Evolutionary conservation across 2,113 vertebrate genomes (phyloP), one percentile per base, ranked within the genome.

Genomic region (Paradisaea rubra): DNA sequence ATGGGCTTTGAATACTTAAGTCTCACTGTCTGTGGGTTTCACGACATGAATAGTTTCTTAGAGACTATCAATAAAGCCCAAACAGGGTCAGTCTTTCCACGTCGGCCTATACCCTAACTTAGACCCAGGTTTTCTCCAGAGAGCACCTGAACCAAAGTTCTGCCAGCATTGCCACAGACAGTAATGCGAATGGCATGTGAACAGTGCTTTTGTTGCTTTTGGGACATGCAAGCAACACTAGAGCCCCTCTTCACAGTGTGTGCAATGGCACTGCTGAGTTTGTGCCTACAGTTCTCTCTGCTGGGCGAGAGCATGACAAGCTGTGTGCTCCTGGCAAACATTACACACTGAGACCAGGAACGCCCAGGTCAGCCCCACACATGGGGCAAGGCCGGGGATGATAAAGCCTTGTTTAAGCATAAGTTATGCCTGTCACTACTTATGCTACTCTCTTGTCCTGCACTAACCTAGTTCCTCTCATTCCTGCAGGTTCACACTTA

Each of bases 121-220:
- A 59, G 42, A 66, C 11, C 16, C 24, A 69, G 71, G 50, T 19
- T 66, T 61, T 78, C 69, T 68, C 13, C 47, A 63, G 47, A 71
- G 44, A 60, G 11, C 3, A 1, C 30, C 14, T 42, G 35, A 70
- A 24, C 45, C 21, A 42, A 59, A 23, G 35, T 63, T 59, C 60
- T 92, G 68, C 39, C 3, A 6, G 35, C 35, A 39, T 22, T 76
- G 35, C 17, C 42, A 35, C 54, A 50, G 64, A 6, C 47, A 42
- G 17, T 7, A 77, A 23, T 0, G 0, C 0, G 0, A 49, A 73
- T 9, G 8, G 23, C 21, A 73, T 16, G 24, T 1, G 5, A 42
- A 6, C 28, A 42, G 28, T 4, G 1, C 42, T 54, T 61, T 45
- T 42, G 4, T 9, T 74, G 50, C 15, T 70, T 83, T 81, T 33